Evolutionary conservation across 2,797 vertebrate species (phyloP).

Genomic region (Thalassophryne amazonica): DNA sequence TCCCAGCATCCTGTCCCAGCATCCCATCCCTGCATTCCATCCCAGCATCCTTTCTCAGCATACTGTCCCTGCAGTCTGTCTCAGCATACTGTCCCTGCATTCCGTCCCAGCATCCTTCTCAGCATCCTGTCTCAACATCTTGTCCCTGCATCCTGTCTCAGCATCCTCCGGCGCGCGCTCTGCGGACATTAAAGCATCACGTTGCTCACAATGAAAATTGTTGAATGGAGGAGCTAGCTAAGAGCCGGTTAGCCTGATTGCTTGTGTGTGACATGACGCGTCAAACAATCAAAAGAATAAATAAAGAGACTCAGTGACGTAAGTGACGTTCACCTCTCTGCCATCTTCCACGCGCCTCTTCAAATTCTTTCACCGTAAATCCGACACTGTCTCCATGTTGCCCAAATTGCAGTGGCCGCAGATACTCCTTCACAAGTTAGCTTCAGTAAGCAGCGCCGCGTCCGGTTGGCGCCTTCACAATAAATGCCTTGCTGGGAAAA

Average conservation of each 20-base stretch:
- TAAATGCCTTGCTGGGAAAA: constrained; percentile 17
- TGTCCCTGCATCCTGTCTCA: too few species aligned
- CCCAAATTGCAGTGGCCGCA: constrained; percentile 66
- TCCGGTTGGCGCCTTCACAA: constrained; percentile 26
- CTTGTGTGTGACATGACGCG: background rate
- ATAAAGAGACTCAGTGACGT: rapidly evolving
- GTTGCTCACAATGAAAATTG: background rate
- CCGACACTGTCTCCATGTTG: constrained; percentile 69
- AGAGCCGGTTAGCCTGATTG: constrained; percentile 27
- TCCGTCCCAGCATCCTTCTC: too few species aligned
- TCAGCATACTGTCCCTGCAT: too few species aligned
- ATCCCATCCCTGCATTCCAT: too few species aligned
- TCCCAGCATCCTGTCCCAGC: too few species aligned
- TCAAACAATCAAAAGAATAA: background rate
- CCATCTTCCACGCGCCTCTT: constrained; percentile 65
- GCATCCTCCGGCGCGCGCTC: too few species aligned
- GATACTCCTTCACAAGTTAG: constrained; percentile 32
- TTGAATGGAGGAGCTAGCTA: constrained; percentile 36
- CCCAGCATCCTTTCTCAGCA: too few species aligned
- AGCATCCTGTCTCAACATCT: too few species aligned
- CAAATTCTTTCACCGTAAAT: constrained; percentile 61
- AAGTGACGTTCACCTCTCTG: constrained; percentile 65
- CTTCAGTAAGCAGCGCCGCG: rapidly evolving
- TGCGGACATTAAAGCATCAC: too few species aligned
- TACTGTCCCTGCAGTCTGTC: too few species aligned